Evolutionary conservation across 2,888 invertebrate genomes (phyloP), one percentile per base, ranked within the genome.

Genomic region (Tolmerus cingulatus): DNA sequence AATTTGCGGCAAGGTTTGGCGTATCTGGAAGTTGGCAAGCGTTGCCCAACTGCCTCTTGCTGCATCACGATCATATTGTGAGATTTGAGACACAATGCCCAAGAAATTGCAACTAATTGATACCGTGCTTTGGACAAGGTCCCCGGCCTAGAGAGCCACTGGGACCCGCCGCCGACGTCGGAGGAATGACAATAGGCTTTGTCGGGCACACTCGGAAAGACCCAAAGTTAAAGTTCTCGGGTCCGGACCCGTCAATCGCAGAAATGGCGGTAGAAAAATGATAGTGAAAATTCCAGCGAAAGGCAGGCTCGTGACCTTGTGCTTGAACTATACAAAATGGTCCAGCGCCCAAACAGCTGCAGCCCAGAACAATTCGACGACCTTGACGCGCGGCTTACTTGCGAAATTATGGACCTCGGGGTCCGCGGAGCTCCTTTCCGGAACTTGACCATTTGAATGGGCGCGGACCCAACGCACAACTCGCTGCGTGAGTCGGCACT

Each of bases 301-400:
- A 85, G 85, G 85, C 37, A 85, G 74, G 43, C 74, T 46, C 74
- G n/a, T n/a, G 85, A 51, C 85, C 85, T 85, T 85, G 85, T 85
- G 85, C 85, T 85, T 85, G 85, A 85, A 85, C 85, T 74, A 30
- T 74, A 85, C 37, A 74, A 85, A 74, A 46, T 74, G 74, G 43
- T 85, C 74, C 30, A 30, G 30, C 30, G 74, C 19, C 46, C 74
- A 85, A 74, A 85, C 40, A 74, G 74, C 27, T 30, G 85, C 51
- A 74, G 74, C 74, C 19, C 85, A 85, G 74, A 85, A 46, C 19
- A 74, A 85, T 23, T n/a, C 66, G 23, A 12, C 74, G 85, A 74
- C 85, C 85, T 85, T 85, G 85, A 19, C 37, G 14, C 16, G 43
- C 27, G 74, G n/a, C 37, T 55, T 55, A 66, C 82, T 66, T 82